Evolutionary conservation across 2,888 invertebrate genomes (phyloP).

Genomic region (Cryptus armator): DNA sequence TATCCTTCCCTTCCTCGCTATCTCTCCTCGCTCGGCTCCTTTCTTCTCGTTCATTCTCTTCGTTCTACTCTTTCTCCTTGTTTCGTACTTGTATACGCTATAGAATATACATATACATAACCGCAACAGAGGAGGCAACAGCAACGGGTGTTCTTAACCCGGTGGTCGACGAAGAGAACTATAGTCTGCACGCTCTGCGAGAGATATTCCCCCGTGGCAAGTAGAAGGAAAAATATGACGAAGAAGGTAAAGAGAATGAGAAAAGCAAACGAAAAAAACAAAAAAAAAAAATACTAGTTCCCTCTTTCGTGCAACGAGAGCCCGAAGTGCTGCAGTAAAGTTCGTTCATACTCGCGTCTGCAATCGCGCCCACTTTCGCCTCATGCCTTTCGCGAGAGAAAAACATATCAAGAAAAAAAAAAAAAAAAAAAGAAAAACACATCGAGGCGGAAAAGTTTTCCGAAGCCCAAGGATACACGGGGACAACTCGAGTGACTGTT

Average conservation of each 20-base stretch:
- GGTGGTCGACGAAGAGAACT: conserved; percentile 38
- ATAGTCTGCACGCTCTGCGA: conserved; percentile 44
- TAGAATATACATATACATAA: background rate
- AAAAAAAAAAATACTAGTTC: background rate
- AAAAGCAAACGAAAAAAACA: conserved; percentile 1
- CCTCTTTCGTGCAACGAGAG: conserved; percentile 4
- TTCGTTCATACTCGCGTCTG: conserved; percentile 8
- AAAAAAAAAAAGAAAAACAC: too few species aligned
- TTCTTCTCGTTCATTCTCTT: conserved; percentile 18
- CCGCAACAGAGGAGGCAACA: conserved; percentile 3
- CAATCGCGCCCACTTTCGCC: background rate
- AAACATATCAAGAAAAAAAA: background rate
- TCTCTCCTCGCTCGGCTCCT: conserved; percentile 13
- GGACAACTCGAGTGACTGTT: conserved; percentile 37
- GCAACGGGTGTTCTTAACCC: conserved; percentile 19
- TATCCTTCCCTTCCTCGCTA: conserved; percentile 58
- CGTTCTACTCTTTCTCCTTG: conserved; percentile 16
- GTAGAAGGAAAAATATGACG: background rate
- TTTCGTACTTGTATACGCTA: conserved; percentile 4
- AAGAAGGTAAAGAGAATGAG: background rate
- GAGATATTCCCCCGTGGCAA: conserved; percentile 1
- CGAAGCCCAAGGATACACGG: background rate
- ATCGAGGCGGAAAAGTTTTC: conserved; percentile 16
- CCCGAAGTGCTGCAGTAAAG: conserved; percentile 24
- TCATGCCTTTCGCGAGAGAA: background rate